Conservation (phyloP, 2,888 invertebrate genomes). For the Xylocampa areola region DNA sequence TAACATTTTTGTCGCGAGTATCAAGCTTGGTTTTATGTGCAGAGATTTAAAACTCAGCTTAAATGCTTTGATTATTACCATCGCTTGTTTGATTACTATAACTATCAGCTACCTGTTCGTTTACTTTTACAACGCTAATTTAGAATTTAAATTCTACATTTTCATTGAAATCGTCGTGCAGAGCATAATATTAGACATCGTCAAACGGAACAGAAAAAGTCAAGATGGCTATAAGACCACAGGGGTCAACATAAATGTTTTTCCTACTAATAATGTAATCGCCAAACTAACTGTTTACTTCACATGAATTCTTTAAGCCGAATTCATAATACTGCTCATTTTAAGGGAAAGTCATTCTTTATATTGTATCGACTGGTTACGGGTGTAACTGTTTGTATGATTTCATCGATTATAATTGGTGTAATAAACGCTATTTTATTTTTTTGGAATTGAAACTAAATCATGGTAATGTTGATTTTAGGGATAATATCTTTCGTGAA, state of each 20-base stretch:
- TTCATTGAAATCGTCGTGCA: slow-evolving; percentile 24
- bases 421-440: too few species aligned
- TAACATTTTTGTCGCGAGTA: too few species aligned
- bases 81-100: slow-evolving; percentile 7
- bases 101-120: slow-evolving; percentile 31
- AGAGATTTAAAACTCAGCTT: not conserved
- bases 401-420: too few species aligned
- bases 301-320: slow-evolving; percentile 41
- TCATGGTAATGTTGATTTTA: too few species aligned
- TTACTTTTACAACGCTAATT: slow-evolving; percentile 23
- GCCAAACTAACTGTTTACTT: slow-evolving; percentile 17
- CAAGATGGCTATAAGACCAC: slow-evolving; percentile 30
- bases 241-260: slow-evolving; percentile 52
- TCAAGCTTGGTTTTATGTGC: not conserved
- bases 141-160: slow-evolving; percentile 13
- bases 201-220: slow-evolving; percentile 30
- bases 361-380: not conserved
- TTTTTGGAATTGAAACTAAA: too few species aligned
- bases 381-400: not conserved
- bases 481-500: too few species aligned
- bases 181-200: slow-evolving; percentile 26
- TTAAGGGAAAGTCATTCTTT: not conserved
- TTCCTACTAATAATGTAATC: slow-evolving; percentile 42
- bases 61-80: slow-evolving; percentile 6
- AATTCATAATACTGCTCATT: not conserved